Base-by-base conservation (phyloP, 2,888 invertebrate genomes). In the Drosophila kambysellisi region DNA sequence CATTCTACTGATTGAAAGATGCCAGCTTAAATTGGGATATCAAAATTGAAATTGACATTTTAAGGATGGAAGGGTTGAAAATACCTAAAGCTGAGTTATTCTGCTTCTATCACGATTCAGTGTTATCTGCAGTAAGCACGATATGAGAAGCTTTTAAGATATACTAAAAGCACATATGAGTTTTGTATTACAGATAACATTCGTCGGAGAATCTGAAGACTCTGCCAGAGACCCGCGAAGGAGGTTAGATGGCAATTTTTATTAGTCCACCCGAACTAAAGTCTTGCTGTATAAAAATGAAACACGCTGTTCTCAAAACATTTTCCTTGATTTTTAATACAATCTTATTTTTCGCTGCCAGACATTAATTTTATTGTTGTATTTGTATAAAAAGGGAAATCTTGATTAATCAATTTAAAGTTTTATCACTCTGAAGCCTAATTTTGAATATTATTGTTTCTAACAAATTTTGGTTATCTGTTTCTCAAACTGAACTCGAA, bases 41-140 rank as follows among this genome's bases (percentile, higher is more conserved):
- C 25, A 53, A 76, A 85, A 82, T 81, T 68, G 63, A 74, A 69
- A 66, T 60, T 83, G 83, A 80, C 85, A 73, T 66, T 43, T 61
- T 25, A 37, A 32, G 39, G 29, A 46, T 46, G 46, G 20, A 0
- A 41, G 25, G 6, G 8, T 8, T 33, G 37, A 5, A 50, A 33
- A 35, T n/a, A 12, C 17, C n/a, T 32, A 32, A 60, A 43, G 43
- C 60, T 17, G 35, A 4, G 8, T 15, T 46, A 37, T 39, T 37
- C 12, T 35, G 33, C n/a, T 12, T 29, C 11, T 9, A 25, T 15
- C 63, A 48, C 46, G 33, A 46, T 25, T 20, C 20, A 39, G 20
- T 15, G 33, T 58, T 46, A 46, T 11, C 11, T 33, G 8, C 15
- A 46, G 4, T 32, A 48, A 63, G 48, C 4, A 17, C 17, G n/a